A percentile compares a stretch with the other conserved stretches of the same genome.
Conservation (phyloP, 2,797 vertebrate genomes). For the Paramormyrops hopkinsi region DNA sequence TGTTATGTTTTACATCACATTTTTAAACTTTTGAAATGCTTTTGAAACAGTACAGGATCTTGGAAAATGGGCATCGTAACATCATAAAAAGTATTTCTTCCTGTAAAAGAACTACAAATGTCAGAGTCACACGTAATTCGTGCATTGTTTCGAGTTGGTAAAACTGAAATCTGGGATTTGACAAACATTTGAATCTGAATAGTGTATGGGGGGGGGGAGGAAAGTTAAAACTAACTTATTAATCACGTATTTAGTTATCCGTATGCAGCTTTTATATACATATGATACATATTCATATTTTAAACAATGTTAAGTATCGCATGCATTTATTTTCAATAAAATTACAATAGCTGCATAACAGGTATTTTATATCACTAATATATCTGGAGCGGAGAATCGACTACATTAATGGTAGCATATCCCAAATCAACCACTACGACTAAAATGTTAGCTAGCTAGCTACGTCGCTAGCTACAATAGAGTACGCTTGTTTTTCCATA, state of each 20-base stretch:
- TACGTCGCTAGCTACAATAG: neutral
- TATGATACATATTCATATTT: neutral
- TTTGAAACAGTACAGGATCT: slow-evolving; percentile 56
- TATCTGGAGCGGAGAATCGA: neutral
- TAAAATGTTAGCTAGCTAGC: neutral
- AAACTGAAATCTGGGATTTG: neutral
- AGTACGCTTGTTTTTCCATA: neutral
- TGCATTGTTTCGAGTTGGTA: neutral
- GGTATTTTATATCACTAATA: neutral
- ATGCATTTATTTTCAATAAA: neutral
- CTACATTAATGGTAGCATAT: neutral
- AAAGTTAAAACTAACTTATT: neutral
- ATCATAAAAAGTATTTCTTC: slow-evolving; percentile 5
- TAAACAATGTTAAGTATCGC: neutral
- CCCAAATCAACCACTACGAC: neutral
- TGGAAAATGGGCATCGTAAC: slow-evolving; percentile 39
- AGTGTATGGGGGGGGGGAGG: neutral
- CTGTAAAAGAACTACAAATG: neutral
- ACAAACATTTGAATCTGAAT: neutral
- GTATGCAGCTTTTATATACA: neutral
- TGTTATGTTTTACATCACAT: slow-evolving; percentile 51
- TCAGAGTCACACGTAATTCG: neutral
- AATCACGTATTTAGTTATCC: neutral
- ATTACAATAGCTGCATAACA: neutral
- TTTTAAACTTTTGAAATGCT: slow-evolving; percentile 62